phyloP scores from a whole-genome alignment of 2,888 invertebrate species.

The Xestoiulus laeticollis region DNA sequence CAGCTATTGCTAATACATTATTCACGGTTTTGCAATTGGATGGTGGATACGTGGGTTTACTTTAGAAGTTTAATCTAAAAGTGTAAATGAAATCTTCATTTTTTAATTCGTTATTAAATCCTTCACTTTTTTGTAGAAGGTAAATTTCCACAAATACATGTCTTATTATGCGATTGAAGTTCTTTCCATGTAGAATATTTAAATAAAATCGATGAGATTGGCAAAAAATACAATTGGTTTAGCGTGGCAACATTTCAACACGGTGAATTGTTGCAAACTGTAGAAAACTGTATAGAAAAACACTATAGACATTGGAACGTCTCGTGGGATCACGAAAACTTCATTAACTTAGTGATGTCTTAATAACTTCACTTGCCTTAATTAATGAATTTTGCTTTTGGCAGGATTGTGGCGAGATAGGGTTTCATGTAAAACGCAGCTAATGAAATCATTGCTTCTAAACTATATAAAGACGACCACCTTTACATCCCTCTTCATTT shows the following conservation, averaged over 20 bases:
- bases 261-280: background rate
- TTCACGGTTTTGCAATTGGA: background rate
- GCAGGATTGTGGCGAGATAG: background rate
- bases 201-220: background rate
- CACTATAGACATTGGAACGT: background rate
- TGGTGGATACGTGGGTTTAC: no score
- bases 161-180: no score
- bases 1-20: background rate
- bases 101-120: no score
- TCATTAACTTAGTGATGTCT: background rate
- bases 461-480: no score
- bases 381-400: background rate
- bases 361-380: background rate
- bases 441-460: background rate
- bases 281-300: background rate
- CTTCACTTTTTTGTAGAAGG: no score
- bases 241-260: background rate
- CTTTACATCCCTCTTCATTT: no score
- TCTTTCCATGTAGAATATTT: no score
- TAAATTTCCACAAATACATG: no score
- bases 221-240: background rate
- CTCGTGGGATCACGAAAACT: background rate
- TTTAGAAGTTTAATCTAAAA: background rate
- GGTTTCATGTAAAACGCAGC: background rate
- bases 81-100: background rate